A percentile compares a stretch with the other conserved stretches of the same genome.
Conservation (phyloP, 1,140 invertebrate species). For the Atta cephalotes region DNA sequence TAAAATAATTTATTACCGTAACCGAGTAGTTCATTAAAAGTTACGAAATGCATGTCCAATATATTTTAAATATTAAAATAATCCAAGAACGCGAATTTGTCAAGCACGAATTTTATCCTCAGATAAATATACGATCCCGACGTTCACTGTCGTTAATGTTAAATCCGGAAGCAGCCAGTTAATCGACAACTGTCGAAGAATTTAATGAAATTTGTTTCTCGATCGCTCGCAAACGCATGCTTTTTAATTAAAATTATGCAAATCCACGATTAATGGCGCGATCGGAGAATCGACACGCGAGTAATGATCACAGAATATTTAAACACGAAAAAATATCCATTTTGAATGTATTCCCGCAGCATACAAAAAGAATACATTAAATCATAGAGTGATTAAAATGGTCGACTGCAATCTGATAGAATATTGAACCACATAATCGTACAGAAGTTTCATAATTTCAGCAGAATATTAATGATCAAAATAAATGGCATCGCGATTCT, state of each 20-base stretch:
- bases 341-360: constrained; percentile 25
- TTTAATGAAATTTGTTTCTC: constrained; percentile 75
- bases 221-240: constrained; percentile 47
- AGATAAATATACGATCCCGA: constrained; percentile 26
- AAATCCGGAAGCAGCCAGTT: constrained; percentile 33
- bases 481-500: neutral
- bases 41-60: constrained; percentile 6
- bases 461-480: neutral
- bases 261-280: constrained; percentile 73
- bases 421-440: constrained; percentile 23
- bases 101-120: constrained; percentile 24
- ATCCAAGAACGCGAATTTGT: constrained; percentile 12
- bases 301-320: constrained; percentile 65
- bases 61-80: constrained; percentile 27
- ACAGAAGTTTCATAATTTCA: constrained; percentile 9
- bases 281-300: constrained; percentile 41
- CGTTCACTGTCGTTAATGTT: constrained; percentile 39
- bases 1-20: constrained; percentile 1
- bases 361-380: constrained; percentile 67
- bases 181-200: constrained; percentile 64
- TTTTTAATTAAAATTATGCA: constrained; percentile 78
- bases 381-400: constrained; percentile 5
- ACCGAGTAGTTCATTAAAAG: neutral
- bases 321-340: constrained; percentile 56
- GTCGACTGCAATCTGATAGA: constrained; percentile 17